Conservation (phyloP, 2,113 vertebrate species). For the Chamaetylas fuelleborni region DNA sequence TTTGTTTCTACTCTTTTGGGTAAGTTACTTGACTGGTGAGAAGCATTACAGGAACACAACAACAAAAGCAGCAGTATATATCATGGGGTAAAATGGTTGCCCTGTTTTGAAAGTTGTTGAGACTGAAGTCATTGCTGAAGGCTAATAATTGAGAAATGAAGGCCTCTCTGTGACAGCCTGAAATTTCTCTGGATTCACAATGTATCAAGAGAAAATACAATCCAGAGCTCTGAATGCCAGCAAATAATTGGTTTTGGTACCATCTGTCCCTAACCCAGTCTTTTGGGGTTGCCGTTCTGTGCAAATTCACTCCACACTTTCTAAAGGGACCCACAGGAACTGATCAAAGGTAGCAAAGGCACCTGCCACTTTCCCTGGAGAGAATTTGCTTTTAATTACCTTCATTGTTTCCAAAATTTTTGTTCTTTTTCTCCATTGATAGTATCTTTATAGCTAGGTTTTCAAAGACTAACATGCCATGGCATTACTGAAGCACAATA, state of each 20-base stretch:
- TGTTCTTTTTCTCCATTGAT: neutral
- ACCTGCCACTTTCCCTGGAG: neutral
- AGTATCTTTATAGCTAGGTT: neutral
- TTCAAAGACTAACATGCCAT: neutral
- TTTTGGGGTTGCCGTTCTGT: neutral
- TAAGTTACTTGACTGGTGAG: neutral
- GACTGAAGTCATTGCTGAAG: neutral
- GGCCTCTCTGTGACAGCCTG: neutral
- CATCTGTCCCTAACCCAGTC: neutral
- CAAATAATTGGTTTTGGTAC: neutral
- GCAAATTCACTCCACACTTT: neutral
- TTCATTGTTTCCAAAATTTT: neutral
- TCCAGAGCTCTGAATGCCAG: neutral
- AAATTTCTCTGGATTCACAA: neutral
- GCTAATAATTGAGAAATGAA: neutral
- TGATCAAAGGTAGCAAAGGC: neutral
- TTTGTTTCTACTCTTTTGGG: neutral
- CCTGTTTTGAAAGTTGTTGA: neutral
- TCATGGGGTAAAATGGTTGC: neutral
- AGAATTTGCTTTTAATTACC: neutral
- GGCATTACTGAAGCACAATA: neutral
- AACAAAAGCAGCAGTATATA: neutral
- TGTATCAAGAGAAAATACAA: neutral
- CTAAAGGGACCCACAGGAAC: neutral
- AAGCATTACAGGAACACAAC: neutral